Evolutionary conservation across 2,797 vertebrate genomes (phyloP).

Genomic region (Prunella strophiata): DNA sequence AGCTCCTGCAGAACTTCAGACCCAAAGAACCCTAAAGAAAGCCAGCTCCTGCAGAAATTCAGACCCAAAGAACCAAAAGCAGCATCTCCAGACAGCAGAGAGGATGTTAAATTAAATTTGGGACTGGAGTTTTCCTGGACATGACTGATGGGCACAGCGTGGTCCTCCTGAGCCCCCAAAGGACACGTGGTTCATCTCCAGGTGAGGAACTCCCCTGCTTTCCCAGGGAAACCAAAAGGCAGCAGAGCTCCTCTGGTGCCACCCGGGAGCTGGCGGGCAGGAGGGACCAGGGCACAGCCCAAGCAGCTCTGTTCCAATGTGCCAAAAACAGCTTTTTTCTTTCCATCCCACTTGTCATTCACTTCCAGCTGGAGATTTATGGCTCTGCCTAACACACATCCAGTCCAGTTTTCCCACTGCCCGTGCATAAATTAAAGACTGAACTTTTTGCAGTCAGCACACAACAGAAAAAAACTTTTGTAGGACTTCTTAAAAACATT

Average conservation of each 20-base stretch:
- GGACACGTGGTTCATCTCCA: rapidly evolving
- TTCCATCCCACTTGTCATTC: not conserved
- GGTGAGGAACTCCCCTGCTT: not conserved
- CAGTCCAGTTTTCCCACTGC: not conserved
- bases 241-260: not conserved
- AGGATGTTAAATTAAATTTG: rapidly evolving
- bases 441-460: not conserved
- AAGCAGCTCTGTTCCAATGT: not conserved
- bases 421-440: not conserved
- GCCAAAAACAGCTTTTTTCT: not conserved
- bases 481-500: not conserved
- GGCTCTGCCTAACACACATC: not conserved
- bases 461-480: not conserved
- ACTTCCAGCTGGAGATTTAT: constrained; percentile 13
- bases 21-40: too few species aligned
- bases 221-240: not conserved
- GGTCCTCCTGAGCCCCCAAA: not conserved
- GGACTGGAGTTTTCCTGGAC: not conserved
- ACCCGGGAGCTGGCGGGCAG: not conserved
- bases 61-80: not conserved
- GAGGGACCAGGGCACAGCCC: not conserved
- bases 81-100: not conserved
- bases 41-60: not conserved
- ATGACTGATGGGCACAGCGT: rapidly evolving
- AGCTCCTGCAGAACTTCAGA: not conserved